Evolutionary conservation across 2,888 invertebrate species (phyloP), one percentile per base, ranked within the genome.

Genomic region (Drosophila pseudotakahashii): DNA sequence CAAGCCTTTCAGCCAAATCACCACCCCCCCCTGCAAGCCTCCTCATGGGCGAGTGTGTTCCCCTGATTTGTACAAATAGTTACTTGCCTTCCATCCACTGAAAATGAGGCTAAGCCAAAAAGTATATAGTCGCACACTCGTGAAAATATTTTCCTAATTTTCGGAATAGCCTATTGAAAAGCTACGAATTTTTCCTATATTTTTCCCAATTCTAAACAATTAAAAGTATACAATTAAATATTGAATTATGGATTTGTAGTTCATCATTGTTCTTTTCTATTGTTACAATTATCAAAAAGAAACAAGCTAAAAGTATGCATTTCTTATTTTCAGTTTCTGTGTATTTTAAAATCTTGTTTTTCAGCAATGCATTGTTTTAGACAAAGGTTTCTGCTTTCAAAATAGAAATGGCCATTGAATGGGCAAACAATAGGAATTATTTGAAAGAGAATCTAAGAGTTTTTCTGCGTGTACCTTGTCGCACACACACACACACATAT

Each of bases 31-130:
- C 1, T n/a, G 19, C 19, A 19, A 19, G 19, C n/a, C n/a, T n/a
- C n/a, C n/a, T n/a, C n/a, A n/a, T n/a, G 2, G 1, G 2, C 19
- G n/a, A 34, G 51, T 60, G 55, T 59, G 34, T 50, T 44, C 11
- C 44, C 34, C 71, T 61, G 76, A 79, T 70, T 79, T 76, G 53
- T 63, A 51, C 68, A 71, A 73, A 78, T 81, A 76, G 77, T 74
- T 60, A 64, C 75, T 70, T 68, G 44, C 52, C 51, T 9, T 11
- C 13, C 11, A 1, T 11, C 13, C 23, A 5, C 36, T 16, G 41
- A n/a, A 23, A 63, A 61, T 60, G 34, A 42, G 32, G 54, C 41
- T 53, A 44, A 37, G 53, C 57, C 30, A 30, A 7, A 30, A 30
- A 30, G 30, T 26, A 26, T 7, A 26, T 7, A 26, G 26, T 26